A percentile compares a stretch with the other conserved stretches of the same genome.
Conservation (phyloP, 2,888 invertebrate genomes). For the Hedya salicella region DNA sequence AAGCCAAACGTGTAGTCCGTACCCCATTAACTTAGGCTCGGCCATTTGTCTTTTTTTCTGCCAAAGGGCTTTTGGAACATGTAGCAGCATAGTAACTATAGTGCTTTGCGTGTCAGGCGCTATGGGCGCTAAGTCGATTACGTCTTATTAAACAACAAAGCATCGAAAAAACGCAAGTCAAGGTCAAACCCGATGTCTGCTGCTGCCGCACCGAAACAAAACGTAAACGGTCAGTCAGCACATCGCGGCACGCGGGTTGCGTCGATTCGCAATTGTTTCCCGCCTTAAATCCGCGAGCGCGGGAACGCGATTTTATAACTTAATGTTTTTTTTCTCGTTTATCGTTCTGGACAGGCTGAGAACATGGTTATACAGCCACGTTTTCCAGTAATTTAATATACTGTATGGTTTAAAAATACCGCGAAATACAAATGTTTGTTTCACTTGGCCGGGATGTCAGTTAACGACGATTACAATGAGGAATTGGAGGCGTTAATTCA, state of each 20-base stretch:
- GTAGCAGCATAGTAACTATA: too few species aligned
- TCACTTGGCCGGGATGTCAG: slow-evolving; percentile 24
- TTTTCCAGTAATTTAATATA: too few species aligned
- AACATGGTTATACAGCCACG: too few species aligned
- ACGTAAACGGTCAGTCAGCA: slow-evolving; percentile 9
- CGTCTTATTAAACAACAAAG: neutral
- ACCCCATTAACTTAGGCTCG: too few species aligned
- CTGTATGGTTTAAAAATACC: slow-evolving; percentile 7
- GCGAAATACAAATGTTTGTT: neutral
- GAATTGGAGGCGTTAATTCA: slow-evolving; percentile 26
- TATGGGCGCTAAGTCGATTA: too few species aligned
- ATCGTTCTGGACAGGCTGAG: too few species aligned
- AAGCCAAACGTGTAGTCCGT: too few species aligned
- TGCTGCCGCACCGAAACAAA: slow-evolving; percentile 4
- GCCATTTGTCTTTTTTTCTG: too few species aligned
- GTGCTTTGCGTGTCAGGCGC: too few species aligned
- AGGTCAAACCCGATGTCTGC: neutral
- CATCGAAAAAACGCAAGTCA: slow-evolving; percentile 1
- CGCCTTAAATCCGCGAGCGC: neutral
- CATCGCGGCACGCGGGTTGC: neutral
- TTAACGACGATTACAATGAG: neutral
- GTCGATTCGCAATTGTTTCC: neutral
- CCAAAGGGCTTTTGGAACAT: too few species aligned
- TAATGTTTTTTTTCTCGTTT: too few species aligned
- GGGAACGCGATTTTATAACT: neutral